These are phyloP conservation scores for Esox lucius DNA, from an alignment of 2,797 vertebrate genomes.

Conservation along the genomic window DNA sequence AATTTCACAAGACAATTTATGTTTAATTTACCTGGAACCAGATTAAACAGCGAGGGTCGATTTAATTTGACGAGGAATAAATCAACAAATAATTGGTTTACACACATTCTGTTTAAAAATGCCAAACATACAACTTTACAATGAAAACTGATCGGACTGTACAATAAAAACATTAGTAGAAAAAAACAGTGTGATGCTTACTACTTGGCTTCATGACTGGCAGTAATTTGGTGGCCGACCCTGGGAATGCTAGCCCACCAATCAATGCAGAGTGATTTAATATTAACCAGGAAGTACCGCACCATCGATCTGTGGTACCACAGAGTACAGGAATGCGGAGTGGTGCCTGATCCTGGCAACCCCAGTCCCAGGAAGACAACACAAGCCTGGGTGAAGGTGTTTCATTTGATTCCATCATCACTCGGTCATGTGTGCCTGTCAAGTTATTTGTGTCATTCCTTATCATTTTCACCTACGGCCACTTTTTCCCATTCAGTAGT, in stretches of 20 bases:
- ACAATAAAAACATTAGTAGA: constrained; percentile 5
- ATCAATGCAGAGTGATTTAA: constrained; percentile 55
- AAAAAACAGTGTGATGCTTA: constrained; percentile 24
- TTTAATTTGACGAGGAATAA: constrained; percentile 7
- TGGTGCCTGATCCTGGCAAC: constrained; percentile 25
- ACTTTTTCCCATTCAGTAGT: background rate
- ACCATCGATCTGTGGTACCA: constrained; percentile 31
- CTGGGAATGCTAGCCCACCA: constrained; percentile 42
- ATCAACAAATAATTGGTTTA: constrained; percentile 21
- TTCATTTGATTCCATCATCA: constrained; percentile 21
- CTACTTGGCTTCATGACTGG: constrained; percentile 41
- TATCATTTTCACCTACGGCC: background rate
- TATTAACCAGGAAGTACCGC: constrained; percentile 63
- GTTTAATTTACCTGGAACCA: background rate
- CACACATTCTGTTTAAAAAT: constrained; percentile 18
- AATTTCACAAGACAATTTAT: background rate
- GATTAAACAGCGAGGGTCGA: constrained; percentile 2
- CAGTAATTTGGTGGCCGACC: constrained; percentile 37
- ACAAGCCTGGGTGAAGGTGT: constrained; percentile 1
- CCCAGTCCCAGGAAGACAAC: constrained; percentile 13
- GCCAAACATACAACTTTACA: constrained; percentile 28
- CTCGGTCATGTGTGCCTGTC: background rate
- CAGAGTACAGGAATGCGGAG: constrained; percentile 24
- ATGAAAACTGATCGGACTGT: constrained; percentile 5
- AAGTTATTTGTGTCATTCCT: background rate